Evolutionary conservation across 2,888 invertebrate species (phyloP), one percentile per base, ranked within the genome.

Genomic region (Diplolepis rosae): DNA sequence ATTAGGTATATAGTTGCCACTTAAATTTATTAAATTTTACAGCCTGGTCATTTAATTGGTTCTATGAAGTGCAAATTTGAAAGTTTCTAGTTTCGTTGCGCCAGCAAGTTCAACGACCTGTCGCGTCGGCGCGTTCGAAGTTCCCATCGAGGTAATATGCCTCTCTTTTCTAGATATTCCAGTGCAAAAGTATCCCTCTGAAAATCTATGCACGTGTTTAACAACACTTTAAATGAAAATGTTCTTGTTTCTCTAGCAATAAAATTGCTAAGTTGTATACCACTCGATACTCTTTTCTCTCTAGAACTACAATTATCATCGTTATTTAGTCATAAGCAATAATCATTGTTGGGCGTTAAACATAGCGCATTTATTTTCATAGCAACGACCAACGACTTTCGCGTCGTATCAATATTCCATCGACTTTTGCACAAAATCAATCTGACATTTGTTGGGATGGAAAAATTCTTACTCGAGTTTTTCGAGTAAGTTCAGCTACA

Each of bases 21-120:
- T 39, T 24, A 61, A 39, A 39, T 61, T 39, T 39, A 39, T 61
- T 61, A 61, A 61, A 61, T 61, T 61, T 61, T 61, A 61, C 39
- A 39, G 35, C 39, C 61, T 39, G 61, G 61, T 61, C 61, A 61
- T 39, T 61, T 61, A 61, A 61, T 61, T 61, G 61, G 39, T 61
- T 61, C 39, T 61, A 61, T 61, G 61, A 61, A 39, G 61, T 61
- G 61, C 61, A 61, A 61, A 61, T 61, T 61, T 61, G 61, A 61
- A 61, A 61, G 61, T 61, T 56, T 61, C 61, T 61, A 39, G 27
- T 24, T 61, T 61, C 39, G 35, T 61, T 61, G 61, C 61, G n/a
- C 35, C 61, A 61, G 35, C n/a, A 24, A 61, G 61, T 61, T 61
- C 61, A 61, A 61, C 35, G 61, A 61, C 61, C 39, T 61, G 61